These are phyloP conservation scores for Cantharis lateralis DNA, from an alignment of 2,888 invertebrate species.

Conservation along the genomic window DNA sequence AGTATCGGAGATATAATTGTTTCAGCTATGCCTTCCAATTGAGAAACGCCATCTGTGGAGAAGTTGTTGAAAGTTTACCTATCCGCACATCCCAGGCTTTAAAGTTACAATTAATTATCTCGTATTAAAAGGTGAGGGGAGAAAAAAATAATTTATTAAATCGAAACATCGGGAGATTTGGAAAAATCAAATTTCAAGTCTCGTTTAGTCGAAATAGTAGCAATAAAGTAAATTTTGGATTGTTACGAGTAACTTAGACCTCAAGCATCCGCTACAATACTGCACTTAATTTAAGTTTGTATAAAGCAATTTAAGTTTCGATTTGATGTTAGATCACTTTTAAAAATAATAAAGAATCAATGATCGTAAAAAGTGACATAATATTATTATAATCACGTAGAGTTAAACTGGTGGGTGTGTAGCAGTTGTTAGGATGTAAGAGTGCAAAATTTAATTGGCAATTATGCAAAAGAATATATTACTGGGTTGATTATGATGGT, in stretches of 20 bases:
- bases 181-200: neutral
- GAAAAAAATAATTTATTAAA: neutral
- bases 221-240: neutral
- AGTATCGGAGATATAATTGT: too few relatives aligned
- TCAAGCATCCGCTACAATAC: conserved; percentile 44
- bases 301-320: neutral
- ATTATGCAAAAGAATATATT: neutral
- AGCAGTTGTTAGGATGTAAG: neutral
- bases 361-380: neutral
- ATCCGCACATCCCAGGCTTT: too few relatives aligned
- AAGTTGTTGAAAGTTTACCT: too few relatives aligned
- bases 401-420: neutral
- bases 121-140: too few relatives aligned
- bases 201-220: neutral
- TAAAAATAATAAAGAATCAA: conserved; percentile 16
- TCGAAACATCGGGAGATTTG: neutral
- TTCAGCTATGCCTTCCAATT: too few relatives aligned
- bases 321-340: neutral
- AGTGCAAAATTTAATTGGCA: neutral
- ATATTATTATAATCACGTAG: neutral
- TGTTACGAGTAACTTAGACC: conserved; percentile 15
- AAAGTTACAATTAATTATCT: too few relatives aligned
- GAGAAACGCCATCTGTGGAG: too few relatives aligned
- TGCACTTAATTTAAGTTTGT: conserved; percentile 37
- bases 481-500: neutral